A percentile compares a stretch with the other conserved stretches of the same genome.
phyloP scores from a whole-genome alignment of 2,888 invertebrate species.

The Tenthredo amoena region DNA sequence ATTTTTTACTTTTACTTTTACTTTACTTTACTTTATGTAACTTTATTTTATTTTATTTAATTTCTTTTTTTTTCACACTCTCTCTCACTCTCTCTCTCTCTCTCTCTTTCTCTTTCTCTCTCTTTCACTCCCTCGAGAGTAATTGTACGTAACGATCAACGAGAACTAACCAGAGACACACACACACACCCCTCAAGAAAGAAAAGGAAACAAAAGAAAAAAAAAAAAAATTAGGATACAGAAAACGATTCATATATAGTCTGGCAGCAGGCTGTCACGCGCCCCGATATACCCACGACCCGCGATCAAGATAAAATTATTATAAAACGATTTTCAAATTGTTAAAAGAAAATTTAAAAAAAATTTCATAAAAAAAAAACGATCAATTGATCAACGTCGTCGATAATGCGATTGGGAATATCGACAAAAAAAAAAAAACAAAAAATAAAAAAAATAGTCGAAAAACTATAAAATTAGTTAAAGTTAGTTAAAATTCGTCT shows the following conservation, averaged over 20 bases:
- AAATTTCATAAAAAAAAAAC: neutral
- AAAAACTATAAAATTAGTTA: neutral
- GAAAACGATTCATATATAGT: constrained; percentile 24
- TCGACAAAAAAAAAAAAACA: neutral
- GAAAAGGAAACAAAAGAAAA: too few species aligned
- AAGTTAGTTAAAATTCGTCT: constrained; percentile 8
- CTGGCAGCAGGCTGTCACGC: neutral
- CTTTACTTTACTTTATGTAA: too few species aligned
- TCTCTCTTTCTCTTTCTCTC: constrained; percentile 4
- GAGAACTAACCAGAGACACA: neutral
- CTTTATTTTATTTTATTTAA: neutral
- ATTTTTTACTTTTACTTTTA: too few species aligned
- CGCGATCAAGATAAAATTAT: constrained; percentile 32
- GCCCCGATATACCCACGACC: constrained; percentile 31
- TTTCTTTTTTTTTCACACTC: neutral
- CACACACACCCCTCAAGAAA: neutral
- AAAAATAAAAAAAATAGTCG: neutral
- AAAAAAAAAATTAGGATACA: neutral
- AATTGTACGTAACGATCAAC: neutral
- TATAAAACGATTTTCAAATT: neutral
- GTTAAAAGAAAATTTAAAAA: neutral
- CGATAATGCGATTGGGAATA: neutral
- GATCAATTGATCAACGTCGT: neutral
- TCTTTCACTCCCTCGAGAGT: neutral
- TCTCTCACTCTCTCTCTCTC: neutral